These are phyloP conservation scores for Tolmerus cingulatus DNA, from an alignment of 2,888 invertebrate species.

Conservation along the genomic window DNA sequence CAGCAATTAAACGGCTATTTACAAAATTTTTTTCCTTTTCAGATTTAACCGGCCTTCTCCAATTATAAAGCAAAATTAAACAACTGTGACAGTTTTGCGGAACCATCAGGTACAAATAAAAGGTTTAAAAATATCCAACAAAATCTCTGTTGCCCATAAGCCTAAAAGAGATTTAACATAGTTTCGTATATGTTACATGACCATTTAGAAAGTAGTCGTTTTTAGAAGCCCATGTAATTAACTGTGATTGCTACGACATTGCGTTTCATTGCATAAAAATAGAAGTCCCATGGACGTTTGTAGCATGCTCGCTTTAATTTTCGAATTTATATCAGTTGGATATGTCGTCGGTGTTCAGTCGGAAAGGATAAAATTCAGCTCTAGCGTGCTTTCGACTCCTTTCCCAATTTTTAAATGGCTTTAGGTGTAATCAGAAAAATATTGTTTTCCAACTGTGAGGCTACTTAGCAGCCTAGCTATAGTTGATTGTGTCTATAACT, in stretches of 20 bases:
- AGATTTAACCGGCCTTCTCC: conserved; percentile 47
- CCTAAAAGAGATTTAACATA: background rate
- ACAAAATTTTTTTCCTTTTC: conserved; percentile 42
- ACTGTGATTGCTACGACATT: background rate
- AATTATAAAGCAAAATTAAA: conserved; percentile 37
- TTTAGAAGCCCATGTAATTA: background rate
- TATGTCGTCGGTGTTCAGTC: background rate
- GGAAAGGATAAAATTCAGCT: background rate
- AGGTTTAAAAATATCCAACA: background rate
- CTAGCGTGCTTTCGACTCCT: background rate
- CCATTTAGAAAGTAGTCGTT: background rate
- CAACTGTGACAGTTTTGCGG: conserved; percentile 41
- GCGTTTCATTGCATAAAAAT: background rate
- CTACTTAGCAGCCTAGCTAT: background rate
- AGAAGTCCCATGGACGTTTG: background rate
- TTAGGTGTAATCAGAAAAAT: background rate
- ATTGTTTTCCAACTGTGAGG: background rate
- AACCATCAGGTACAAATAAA: conserved; percentile 36
- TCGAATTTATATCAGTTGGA: background rate
- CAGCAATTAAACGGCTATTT: background rate
- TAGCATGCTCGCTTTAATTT: background rate
- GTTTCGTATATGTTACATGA: conserved; percentile 2
- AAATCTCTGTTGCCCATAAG: conserved; percentile 3
- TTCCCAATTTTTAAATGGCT: background rate
- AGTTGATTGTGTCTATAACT: background rate